phyloP scores from a whole-genome alignment of 2,113 vertebrate species.

The Callionymus lyra region DNA sequence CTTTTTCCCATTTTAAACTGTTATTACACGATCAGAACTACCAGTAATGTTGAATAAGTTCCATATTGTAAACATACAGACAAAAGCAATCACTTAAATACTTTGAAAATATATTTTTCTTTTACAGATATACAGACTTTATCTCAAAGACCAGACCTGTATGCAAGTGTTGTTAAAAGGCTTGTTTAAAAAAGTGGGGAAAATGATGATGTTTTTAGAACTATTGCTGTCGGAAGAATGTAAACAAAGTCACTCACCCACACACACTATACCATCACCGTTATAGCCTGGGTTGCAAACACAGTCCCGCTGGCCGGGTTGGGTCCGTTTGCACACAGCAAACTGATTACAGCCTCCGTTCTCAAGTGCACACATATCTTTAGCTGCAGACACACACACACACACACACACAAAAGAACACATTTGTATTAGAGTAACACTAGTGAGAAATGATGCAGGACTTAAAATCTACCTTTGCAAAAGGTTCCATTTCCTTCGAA shows the following conservation, averaged over 20 bases:
- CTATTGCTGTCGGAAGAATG: background rate
- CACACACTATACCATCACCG: constrained; percentile 81
- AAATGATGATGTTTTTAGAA: too few relatives aligned
- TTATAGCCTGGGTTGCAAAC: constrained; percentile 67
- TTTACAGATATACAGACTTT: too few relatives aligned
- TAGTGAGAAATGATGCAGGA: background rate
- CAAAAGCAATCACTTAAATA: too few relatives aligned
- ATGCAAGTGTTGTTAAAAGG: too few relatives aligned
- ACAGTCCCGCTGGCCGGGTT: constrained; percentile 72
- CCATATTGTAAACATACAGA: too few relatives aligned
- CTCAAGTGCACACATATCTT: constrained; percentile 67
- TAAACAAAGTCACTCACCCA: constrained; percentile 57
- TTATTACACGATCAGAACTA: too few relatives aligned
- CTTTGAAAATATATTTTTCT: too few relatives aligned
- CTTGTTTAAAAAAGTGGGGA: too few relatives aligned
- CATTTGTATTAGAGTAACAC: background rate
- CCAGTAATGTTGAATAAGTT: too few relatives aligned
- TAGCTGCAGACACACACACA: constrained; percentile 51
- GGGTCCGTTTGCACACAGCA: constrained; percentile 77
- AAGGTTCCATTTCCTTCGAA: constrained; percentile 81
- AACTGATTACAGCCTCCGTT: constrained; percentile 79
- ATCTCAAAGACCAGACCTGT: too few relatives aligned
- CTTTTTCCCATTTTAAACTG: too few relatives aligned
- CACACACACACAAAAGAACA: background rate
- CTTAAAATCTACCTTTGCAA: constrained; percentile 79